Base-by-base conservation (phyloP, 2,113 vertebrate genomes). In the Lepisosteus osseus region DNA sequence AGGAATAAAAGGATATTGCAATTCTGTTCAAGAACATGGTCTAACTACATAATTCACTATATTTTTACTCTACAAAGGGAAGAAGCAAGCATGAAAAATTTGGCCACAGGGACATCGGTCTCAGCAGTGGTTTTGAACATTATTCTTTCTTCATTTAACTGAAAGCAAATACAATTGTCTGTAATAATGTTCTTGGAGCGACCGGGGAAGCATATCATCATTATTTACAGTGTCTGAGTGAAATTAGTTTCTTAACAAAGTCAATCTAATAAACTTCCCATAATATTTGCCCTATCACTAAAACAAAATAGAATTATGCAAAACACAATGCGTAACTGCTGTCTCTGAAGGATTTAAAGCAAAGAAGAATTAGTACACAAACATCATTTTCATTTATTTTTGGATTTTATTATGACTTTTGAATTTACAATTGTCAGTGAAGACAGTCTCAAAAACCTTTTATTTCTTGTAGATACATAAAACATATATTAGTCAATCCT, bases 221-320 rank as follows among this genome's bases (percentile, higher is more conserved):
- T 67, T 51, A 54, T 55, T 55, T 54, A 68, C 29, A 7, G 47
- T n/a, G 7, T 68, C 54, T 29, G 12, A 68, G 17, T 6, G 4
- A 68, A 68, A 68, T 54, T 68, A 68, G 45, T 59, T 59, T 13
- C 56, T 59, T n/a, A 59, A 59, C n/a, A n/a, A 68, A 51, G 15
- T 3, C 12, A 5, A 68, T 54, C 8, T 40, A 7, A 51, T 55
- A 8, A 54, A 54, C n/a, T 17, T 17, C n/a, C 51, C 15, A 68
- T 17, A 9, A 54, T 47, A 54, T 68, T 54, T 68, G 47, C 66
- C n/a, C 11, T n/a, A 68, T 68, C 66, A 54, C 15, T 40, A 68
- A 68, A 29, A 40, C n/a, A 1, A 68, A 67, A 68, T 68, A 54
- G 45, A 68, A 68, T 68, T 55, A 68, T 54, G 51, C 51, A 40